A percentile compares a stretch with the other conserved stretches of the same genome.
Evolutionary conservation across 2,888 invertebrate genomes (phyloP).

Genomic region (Drosophila anceps): DNA sequence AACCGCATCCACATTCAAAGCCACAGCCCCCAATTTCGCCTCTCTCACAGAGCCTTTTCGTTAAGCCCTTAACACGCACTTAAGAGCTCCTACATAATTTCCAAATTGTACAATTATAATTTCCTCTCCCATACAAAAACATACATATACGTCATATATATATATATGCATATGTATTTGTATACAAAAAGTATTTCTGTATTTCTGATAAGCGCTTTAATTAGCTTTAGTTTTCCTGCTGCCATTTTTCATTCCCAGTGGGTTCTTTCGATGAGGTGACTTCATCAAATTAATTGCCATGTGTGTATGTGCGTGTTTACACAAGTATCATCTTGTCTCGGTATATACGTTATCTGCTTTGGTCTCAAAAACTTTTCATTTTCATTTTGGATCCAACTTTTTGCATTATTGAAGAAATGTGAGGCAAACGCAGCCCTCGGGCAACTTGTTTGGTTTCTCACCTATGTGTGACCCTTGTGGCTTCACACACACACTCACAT

Average conservation of each 20-base stretch:
- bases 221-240: conserved; percentile 66
- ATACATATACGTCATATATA: not conserved
- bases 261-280: conserved; percentile 46
- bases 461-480: conserved; percentile 31
- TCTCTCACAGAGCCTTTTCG: conserved; percentile 13
- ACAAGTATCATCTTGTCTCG: conserved; percentile 20
- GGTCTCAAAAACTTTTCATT: conserved; percentile 44
- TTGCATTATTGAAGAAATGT: conserved; percentile 14
- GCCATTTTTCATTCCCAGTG: conserved; percentile 46
- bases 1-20: conserved; percentile 16
- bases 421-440: conserved; percentile 17
- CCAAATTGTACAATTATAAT: conserved; percentile 56
- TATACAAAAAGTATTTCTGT: too few relatives aligned
- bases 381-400: conserved; percentile 32
- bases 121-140: conserved; percentile 22
- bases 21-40: conserved; percentile 15
- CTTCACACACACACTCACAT: not conserved
- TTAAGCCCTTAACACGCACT: conserved; percentile 51
- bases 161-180: not conserved
- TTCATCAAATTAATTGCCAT: conserved; percentile 67
- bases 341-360: conserved; percentile 20
- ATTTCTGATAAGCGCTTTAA: conserved; percentile 58
- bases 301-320: conserved; percentile 15
- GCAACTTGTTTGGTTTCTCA: conserved; percentile 30
- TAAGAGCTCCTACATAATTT: conserved; percentile 57